These are phyloP conservation scores for Muscicapa comitata DNA, from an alignment of 2,797 vertebrate species.

Conservation along the genomic window DNA sequence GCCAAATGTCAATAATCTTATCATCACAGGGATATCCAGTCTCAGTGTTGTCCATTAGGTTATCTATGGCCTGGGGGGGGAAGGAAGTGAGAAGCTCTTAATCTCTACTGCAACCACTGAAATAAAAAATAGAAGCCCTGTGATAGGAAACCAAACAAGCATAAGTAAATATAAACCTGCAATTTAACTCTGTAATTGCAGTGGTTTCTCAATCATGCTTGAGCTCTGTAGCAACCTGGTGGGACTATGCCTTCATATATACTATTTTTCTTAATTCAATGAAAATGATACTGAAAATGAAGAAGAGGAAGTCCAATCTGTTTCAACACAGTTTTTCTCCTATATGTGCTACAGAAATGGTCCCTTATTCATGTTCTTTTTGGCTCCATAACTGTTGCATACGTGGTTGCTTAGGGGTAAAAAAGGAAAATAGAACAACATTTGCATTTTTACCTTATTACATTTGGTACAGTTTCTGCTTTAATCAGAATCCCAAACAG, in stretches of 20 bases:
- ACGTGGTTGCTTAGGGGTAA: not conserved
- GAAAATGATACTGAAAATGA: not conserved
- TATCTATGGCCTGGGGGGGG: not conserved
- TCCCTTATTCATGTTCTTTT: not conserved
- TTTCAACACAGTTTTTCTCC: not conserved
- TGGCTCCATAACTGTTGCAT: not conserved
- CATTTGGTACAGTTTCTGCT: not conserved
- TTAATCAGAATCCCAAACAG: not conserved
- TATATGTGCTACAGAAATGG: not conserved
- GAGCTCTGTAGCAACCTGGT: not conserved
- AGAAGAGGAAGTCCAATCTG: not conserved
- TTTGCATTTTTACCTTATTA: not conserved
- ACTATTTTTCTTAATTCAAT: not conserved
- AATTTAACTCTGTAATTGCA: not conserved
- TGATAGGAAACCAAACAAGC: not conserved
- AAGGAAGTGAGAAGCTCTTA: not conserved
- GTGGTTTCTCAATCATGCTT: not conserved
- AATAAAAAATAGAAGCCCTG: not conserved
- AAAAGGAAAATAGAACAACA: not conserved
- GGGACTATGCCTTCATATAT: not conserved
- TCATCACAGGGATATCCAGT: not conserved
- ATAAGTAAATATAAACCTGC: not conserved
- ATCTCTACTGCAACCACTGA: not conserved
- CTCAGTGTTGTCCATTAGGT: not conserved
- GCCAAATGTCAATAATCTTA: not conserved